phyloP scores from a whole-genome alignment of 2,797 vertebrate genomes.

The Alca torda region DNA sequence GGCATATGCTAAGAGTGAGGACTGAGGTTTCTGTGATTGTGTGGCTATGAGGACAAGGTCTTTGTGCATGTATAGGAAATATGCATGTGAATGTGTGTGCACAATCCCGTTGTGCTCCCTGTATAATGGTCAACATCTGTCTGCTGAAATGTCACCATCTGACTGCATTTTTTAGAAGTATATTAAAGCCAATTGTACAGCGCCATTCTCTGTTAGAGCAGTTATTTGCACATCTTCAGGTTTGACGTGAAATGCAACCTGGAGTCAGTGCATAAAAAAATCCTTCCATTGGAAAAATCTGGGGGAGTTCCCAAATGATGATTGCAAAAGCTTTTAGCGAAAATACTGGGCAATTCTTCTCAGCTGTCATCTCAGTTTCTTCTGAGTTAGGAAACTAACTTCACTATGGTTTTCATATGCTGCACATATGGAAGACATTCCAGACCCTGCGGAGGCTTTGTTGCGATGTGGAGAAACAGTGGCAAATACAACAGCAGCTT shows the following conservation, averaged over 20 bases:
- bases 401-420: not conserved
- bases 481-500: not conserved
- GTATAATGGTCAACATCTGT: not conserved
- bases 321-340: not conserved
- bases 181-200: not conserved
- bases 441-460: not conserved
- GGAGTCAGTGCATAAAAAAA: not conserved
- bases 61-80: not conserved
- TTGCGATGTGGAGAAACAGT: not conserved
- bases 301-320: not conserved
- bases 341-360: not conserved
- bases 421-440: not conserved
- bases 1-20: slow-evolving; percentile 17
- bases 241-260: not conserved
- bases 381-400: not conserved
- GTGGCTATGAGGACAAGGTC: not conserved
- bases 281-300: not conserved
- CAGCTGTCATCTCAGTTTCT: not conserved
- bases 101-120: not conserved
- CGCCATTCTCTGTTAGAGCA: not conserved
- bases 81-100: not conserved
- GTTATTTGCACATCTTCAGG: not conserved
- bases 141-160: not conserved
- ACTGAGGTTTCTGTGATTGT: not conserved
- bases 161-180: not conserved